Evolutionary conservation across 2,113 vertebrate genomes (phyloP).

Genomic region (Sphaerodactylus townsendi): DNA sequence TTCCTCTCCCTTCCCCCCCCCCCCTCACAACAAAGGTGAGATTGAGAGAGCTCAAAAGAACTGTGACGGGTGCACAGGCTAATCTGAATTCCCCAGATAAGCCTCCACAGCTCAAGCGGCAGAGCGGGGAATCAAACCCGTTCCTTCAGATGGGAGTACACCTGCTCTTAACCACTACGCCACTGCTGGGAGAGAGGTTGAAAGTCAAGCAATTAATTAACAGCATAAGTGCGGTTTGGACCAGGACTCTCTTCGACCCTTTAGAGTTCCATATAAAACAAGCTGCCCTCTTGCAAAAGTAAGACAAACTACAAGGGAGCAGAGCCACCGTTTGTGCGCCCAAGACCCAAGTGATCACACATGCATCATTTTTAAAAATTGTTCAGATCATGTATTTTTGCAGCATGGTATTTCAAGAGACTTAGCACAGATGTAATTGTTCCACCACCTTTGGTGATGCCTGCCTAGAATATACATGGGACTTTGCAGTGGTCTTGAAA

Average conservation of each 20-base stretch:
- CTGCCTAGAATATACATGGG: constrained; percentile 53
- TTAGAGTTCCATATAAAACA: neutral
- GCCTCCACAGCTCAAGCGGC: no score
- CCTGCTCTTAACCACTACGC: no score
- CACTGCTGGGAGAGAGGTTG: no score
- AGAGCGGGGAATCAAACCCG: no score
- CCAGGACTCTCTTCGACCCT: neutral
- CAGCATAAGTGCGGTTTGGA: neutral
- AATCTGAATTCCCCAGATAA: no score
- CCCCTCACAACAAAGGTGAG: no score
- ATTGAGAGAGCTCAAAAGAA: no score
- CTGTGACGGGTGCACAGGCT: no score
- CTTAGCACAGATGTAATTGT: constrained; percentile 53
- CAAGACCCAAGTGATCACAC: constrained; percentile 4
- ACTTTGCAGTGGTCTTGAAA: constrained; percentile 39
- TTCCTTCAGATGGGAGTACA: no score
- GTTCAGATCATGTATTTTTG: constrained; percentile 59
- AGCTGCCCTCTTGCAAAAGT: neutral
- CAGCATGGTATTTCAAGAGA: constrained; percentile 49
- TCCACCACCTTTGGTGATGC: constrained; percentile 50
- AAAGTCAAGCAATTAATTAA: neutral
- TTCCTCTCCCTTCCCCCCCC: no score
- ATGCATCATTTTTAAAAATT: neutral
- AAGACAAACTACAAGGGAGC: neutral
- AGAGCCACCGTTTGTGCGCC: neutral